Base-by-base conservation (phyloP, 2,888 invertebrate species). In the Conistra vaccinii region DNA sequence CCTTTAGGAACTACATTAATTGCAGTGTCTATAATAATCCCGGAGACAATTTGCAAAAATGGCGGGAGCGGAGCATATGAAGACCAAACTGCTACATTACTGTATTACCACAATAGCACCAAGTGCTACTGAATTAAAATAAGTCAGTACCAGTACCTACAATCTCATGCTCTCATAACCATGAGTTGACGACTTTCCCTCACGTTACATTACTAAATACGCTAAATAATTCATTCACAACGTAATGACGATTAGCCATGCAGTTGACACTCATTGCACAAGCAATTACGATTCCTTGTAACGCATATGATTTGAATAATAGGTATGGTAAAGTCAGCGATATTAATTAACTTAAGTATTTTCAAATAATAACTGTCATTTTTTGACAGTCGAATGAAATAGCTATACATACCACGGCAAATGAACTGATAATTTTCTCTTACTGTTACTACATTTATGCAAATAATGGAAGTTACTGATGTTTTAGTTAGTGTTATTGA, bases 271-370 rank as follows among this genome's bases (percentile, higher is more conserved):
- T 62, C 68, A 77, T 84, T 75, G 77, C 60, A 78, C 85, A 69
- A 80, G 55, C 69, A 80, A 76, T 86, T 80, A 86, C 69, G 73
- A 39, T 20, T 35, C 42, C 42, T 69, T 78, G 70, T 69, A 71
- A 76, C 76, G 75, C 76, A 76, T 83, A 57, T 73, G 42, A 76
- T 80, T 83, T 80, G 73, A 83, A 83, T 82, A 84, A 78, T 76
- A 20, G 45, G 48, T 53, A 26, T 20, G 20, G 35, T 20, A n/a
- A 48, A 32, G 23, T 14, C 9, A 23, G 29, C 29, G 3, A 20
- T 26, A 45, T 23, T 60, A 12, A 32, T 60, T 23, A 23, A n/a
- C n/a, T 5, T 2, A 32, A 12, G 23, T 48, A 48, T 48, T 45
- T 45, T 20, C 10, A n/a, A 51, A 53, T n/a, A 3, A 10, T 23